Percentiles rank a stretch among this genome's conserved stretches.
These are phyloP conservation scores for Drosophila helvetica DNA, from an alignment of 2,888 invertebrate species.

Conservation along the genomic window DNA sequence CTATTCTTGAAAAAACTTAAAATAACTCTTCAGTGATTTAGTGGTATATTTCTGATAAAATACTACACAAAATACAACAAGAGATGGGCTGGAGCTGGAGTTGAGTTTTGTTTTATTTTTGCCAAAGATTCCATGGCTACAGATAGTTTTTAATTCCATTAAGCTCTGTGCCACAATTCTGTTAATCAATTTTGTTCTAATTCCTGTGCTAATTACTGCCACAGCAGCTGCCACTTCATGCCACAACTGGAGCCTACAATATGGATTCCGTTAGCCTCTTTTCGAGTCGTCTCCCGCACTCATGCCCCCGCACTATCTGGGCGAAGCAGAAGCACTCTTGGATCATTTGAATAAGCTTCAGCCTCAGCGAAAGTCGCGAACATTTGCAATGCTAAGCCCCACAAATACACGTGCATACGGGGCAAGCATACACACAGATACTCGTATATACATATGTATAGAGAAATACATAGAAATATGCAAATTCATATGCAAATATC, in stretches of 20 bases:
- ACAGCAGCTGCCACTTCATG: neutral
- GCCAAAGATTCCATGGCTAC: too few species aligned
- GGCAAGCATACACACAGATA: conserved; percentile 10
- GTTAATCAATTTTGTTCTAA: conserved; percentile 6
- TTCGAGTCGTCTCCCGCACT: neutral
- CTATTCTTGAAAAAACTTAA: too few species aligned
- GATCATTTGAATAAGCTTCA: conserved; percentile 64
- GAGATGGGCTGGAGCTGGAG: too few species aligned
- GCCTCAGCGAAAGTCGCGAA: conserved; percentile 46
- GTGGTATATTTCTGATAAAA: too few species aligned
- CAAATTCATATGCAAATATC: conserved; percentile 65
- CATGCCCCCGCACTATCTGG: conserved; percentile 37
- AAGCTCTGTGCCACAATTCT: conserved; percentile 9
- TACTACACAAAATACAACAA: too few species aligned
- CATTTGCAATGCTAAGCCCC: conserved; percentile 65
- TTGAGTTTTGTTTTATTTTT: too few species aligned
- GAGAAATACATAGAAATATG: conserved; percentile 31
- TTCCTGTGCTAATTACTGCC: conserved; percentile 24
- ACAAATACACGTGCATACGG: conserved; percentile 9
- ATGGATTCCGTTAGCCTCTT: neutral
- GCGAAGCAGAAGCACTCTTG: conserved; percentile 56
- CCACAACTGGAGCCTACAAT: conserved; percentile 11
- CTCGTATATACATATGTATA: neutral
- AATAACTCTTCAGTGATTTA: too few species aligned
- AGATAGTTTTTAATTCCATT: too few species aligned